These are phyloP conservation scores for Sturnus vulgaris DNA, from an alignment of 2,113 vertebrate genomes.

Conservation along the genomic window DNA sequence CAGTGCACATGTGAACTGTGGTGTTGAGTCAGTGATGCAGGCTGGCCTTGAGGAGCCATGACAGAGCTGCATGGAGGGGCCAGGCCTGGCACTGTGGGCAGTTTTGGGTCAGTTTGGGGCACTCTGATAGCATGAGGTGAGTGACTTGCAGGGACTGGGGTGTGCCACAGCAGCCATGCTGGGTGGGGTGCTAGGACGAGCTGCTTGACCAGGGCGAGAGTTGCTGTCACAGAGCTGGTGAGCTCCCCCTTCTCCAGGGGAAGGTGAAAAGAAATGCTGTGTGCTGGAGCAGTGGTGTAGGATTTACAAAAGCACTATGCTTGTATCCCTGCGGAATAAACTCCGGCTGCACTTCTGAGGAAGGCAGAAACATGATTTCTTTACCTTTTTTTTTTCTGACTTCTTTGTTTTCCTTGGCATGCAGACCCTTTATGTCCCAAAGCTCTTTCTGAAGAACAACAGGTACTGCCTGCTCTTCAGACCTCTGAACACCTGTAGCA, in stretches of 20 bases:
- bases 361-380: neutral
- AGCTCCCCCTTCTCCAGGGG: neutral
- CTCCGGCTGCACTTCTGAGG: neutral
- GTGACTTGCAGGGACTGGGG: neutral
- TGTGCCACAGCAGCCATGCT: neutral
- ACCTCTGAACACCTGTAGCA: neutral
- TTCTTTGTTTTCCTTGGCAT: neutral
- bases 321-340: neutral
- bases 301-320: neutral
- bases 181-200: neutral
- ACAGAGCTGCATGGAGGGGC: neutral
- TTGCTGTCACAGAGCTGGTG: neutral
- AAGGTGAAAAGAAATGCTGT: neutral
- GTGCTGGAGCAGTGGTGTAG: neutral
- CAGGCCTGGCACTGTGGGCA: neutral
- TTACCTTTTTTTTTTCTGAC: neutral
- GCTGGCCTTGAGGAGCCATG: neutral
- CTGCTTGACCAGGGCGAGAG: neutral
- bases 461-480: neutral
- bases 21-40: neutral
- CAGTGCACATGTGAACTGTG: rapidly evolving
- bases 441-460: neutral
- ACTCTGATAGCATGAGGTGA: neutral
- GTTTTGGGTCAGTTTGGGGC: neutral
- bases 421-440: neutral